These are phyloP conservation scores for Chrysochloris asiatica DNA, from an alignment of 2,113 vertebrate genomes.

Conservation along the genomic window DNA sequence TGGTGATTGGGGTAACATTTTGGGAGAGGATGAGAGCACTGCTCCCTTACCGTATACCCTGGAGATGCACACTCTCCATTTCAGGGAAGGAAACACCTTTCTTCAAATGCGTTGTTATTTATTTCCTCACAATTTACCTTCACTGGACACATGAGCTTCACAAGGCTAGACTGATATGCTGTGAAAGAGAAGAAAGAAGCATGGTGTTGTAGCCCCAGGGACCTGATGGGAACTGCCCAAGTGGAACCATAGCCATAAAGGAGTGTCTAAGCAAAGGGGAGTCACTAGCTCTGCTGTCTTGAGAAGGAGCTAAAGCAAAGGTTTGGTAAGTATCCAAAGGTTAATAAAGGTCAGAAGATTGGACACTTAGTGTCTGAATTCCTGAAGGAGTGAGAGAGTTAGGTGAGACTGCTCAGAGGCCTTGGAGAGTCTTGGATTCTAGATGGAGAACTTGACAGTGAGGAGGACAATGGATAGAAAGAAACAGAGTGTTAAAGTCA, in stretches of 20 bases:
- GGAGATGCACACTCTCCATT: fast-evolving
- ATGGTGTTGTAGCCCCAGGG: background rate
- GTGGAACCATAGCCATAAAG: fast-evolving
- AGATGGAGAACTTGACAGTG: fast-evolving
- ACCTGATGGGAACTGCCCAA: background rate
- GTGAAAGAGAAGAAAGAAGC: too few relatives aligned
- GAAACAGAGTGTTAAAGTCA: fast-evolving
- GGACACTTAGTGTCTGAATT: fast-evolving
- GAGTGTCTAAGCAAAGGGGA: too few relatives aligned
- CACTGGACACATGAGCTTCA: background rate
- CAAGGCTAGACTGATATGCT: too few relatives aligned
- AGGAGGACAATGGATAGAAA: background rate
- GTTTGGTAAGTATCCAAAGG: fast-evolving
- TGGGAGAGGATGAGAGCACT: background rate
- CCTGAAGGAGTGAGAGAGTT: background rate
- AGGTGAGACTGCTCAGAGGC: too few relatives aligned
- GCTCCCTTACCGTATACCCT: background rate
- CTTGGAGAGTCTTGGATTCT: background rate
- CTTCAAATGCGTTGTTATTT: background rate
- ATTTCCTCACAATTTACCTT: fast-evolving
- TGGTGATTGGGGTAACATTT: too few relatives aligned
- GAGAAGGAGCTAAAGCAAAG: background rate
- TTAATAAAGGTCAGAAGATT: background rate
- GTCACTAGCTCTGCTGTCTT: background rate
- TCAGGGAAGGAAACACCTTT: background rate